Evolutionary conservation across 2,797 vertebrate species (phyloP), one percentile per base, ranked within the genome.

Genomic region (Platalea minor): DNA sequence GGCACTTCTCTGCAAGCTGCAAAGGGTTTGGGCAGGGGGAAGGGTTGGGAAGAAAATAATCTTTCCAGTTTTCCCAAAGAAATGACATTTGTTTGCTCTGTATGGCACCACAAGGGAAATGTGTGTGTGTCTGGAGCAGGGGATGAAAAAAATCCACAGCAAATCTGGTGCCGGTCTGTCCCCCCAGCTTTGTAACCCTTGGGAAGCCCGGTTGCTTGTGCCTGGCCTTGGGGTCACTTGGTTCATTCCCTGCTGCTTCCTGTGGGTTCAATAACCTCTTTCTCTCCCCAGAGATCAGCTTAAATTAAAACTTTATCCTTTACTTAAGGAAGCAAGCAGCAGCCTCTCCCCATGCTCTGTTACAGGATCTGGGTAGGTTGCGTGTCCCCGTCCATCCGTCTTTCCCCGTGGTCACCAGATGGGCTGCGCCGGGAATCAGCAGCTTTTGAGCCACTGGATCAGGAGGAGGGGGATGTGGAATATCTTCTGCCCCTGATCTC

Each of bases 301-400:
- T 88, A 93, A 93, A 92, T 94, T 91, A 84, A 96, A 96, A 89
- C 81, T 86, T 91, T 31, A 85, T 95, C 92, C 92, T 89, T 87
- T 87, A 41, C 73, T 95, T 87, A 88, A 77, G 87, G 94, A 46
- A 70, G 91, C 35, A 1, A 61, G 85, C 21, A 0, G 83, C 78
- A 64, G 93, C 51, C 70, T 91, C 31, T 87, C 73, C 35, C 56
- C 23, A 0, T 5, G 85, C 88, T 83, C 26, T 29, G 51, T 48
- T 24, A 60, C 57, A 56, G 80, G 88, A 85, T 64, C 95, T 73
- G 82, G 94, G 83, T n/a, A 60, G 33, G 89, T 83, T 79, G 64
- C 13, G 1, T 15, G 53, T 60, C 72, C 60, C 39, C 2, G 6
- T 75, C 83, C 26, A 4, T 75, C 72, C 9, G 4, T 33, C 48